phyloP scores from a whole-genome alignment of 2,113 vertebrate genomes.

The Marmota flaviventris region DNA sequence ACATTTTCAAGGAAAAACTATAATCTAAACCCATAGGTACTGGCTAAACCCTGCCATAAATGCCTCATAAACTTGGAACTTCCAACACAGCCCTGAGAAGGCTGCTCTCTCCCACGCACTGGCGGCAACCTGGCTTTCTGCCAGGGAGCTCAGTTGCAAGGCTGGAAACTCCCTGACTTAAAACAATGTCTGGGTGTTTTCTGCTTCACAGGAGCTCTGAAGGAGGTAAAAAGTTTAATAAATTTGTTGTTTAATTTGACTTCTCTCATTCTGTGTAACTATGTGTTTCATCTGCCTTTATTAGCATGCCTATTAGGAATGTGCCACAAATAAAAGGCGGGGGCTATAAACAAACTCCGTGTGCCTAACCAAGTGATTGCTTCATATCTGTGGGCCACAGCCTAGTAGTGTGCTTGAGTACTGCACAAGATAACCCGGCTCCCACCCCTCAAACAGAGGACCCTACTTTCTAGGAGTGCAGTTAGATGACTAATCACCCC shows the following conservation, averaged over 20 bases:
- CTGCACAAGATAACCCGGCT: too few species aligned
- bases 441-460: neutral
- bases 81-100: neutral
- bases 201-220: conserved; percentile 44
- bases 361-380: too few species aligned
- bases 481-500: neutral
- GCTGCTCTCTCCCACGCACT: conserved; percentile 43
- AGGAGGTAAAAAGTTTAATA: conserved; percentile 24
- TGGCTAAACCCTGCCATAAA: neutral
- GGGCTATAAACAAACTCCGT: neutral
- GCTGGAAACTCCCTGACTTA: conserved; percentile 81
- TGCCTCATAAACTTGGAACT: conserved; percentile 59
- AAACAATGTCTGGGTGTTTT: conserved; percentile 77
- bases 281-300: neutral
- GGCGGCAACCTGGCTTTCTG: conserved; percentile 28
- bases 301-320: neutral
- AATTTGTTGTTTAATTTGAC: neutral
- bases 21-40: neutral
- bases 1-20: neutral
- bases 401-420: too few species aligned
- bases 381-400: neutral
- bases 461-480: neutral
- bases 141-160: conserved; percentile 67
- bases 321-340: neutral
- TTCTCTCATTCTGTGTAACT: neutral